These are phyloP conservation scores for Siniperca obscura DNA, from an alignment of 2,797 vertebrate species.

Conservation along the genomic window DNA sequence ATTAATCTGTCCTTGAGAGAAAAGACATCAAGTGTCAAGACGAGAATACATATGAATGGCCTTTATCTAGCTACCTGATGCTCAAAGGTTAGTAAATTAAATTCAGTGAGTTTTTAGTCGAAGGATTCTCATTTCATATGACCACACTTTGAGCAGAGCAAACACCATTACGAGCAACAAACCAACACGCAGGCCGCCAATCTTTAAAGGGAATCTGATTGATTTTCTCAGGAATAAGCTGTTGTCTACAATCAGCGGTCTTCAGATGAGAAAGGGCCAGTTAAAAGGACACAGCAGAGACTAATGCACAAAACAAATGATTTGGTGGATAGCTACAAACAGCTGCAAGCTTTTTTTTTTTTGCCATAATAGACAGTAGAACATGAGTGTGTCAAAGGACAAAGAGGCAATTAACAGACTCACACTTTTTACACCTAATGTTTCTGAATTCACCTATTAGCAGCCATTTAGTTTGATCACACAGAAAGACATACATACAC, in stretches of 20 bases:
- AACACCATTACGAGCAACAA: constrained; percentile 64
- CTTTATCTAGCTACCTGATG: constrained; percentile 51
- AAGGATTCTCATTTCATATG: constrained; percentile 60
- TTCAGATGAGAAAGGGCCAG: constrained; percentile 54
- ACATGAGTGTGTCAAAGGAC: background rate
- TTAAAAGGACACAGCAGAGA: constrained; percentile 55
- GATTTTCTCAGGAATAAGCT: constrained; percentile 73
- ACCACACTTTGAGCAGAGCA: constrained; percentile 49
- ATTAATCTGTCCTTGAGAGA: constrained; percentile 46
- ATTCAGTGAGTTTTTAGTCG: constrained; percentile 51
- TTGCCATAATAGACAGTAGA: constrained; percentile 10
- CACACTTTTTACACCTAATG: background rate
- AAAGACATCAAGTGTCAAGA: constrained; percentile 36
- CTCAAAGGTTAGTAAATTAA: constrained; percentile 54
- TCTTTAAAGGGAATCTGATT: constrained; percentile 74
- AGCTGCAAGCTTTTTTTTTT: background rate
- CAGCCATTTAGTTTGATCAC: background rate
- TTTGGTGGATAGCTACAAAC: background rate
- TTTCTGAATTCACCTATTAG: background rate
- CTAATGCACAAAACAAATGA: constrained; percentile 39
- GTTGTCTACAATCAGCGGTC: constrained; percentile 75
- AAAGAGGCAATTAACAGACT: background rate
- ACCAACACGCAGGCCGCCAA: constrained; percentile 46
- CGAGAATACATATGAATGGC: constrained; percentile 29
- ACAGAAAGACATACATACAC: background rate